Evolutionary conservation across 1,140 invertebrate genomes (phyloP).

Genomic region (Goniozus legneri): DNA sequence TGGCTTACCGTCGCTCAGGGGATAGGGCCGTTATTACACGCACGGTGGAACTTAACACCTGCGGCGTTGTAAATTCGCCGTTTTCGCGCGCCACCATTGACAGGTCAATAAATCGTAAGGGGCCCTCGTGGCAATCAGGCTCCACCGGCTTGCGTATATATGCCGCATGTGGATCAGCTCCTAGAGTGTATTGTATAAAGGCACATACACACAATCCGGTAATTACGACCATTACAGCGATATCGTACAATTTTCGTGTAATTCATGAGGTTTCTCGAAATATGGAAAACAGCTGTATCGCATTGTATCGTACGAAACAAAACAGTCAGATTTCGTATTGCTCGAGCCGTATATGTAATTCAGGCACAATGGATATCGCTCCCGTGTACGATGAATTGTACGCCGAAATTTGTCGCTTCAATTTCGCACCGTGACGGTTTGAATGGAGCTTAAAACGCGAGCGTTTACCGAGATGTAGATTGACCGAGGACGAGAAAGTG

Average conservation of each 20-base stretch:
- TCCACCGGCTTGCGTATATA: conserved; percentile 26
- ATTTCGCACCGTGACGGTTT: conserved; percentile 13
- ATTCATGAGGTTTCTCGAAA: too few species aligned
- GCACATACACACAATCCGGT: conserved; percentile 20
- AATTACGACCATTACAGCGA: too few species aligned
- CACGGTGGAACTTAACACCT: conserved; percentile 44
- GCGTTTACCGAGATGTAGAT: neutral
- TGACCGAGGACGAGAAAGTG: conserved; percentile 3
- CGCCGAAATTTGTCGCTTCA: too few species aligned
- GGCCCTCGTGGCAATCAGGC: conserved; percentile 33
- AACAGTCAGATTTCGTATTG: too few species aligned
- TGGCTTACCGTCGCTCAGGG: conserved; percentile 31
- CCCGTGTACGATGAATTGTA: too few species aligned
- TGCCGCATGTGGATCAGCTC: conserved; percentile 29
- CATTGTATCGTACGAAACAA: too few species aligned
- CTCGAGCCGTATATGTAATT: too few species aligned
- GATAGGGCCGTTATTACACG: conserved; percentile 33
- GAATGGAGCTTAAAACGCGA: conserved; percentile 17
- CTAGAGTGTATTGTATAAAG: conserved; percentile 23
- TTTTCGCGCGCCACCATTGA: conserved; percentile 42
- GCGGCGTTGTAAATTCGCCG: conserved; percentile 43
- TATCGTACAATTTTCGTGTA: too few species aligned
- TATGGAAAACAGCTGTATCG: too few species aligned
- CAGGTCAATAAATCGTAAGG: conserved; percentile 47
- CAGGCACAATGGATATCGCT: too few species aligned